phyloP scores from a whole-genome alignment of 2,888 invertebrate genomes.

The Dynastes hyllus region DNA sequence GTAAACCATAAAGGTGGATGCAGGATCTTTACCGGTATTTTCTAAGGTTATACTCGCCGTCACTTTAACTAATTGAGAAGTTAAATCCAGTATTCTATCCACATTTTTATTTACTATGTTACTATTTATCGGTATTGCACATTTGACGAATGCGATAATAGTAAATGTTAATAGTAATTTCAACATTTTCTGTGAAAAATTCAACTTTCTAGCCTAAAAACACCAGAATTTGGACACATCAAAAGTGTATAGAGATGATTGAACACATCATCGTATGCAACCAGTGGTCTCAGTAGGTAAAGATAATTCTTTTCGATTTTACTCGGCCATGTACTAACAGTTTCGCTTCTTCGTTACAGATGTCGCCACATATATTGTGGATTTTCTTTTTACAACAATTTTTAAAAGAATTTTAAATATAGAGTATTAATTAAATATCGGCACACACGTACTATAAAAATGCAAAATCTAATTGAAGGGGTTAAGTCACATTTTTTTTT shows the following conservation, averaged over 20 bases:
- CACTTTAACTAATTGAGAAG: slow-evolving; percentile 92
- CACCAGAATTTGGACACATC: slow-evolving; percentile 25
- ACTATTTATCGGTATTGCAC: slow-evolving; percentile 71
- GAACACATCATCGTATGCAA: slow-evolving; percentile 23
- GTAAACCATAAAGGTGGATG: slow-evolving; percentile 81
- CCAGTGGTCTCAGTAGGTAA: background rate
- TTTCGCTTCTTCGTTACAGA: background rate
- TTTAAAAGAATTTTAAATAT: too few species aligned
- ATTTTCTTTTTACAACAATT: too few species aligned
- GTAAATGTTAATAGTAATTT: slow-evolving; percentile 40
- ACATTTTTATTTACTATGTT: slow-evolving; percentile 84
- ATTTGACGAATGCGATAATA: slow-evolving; percentile 30
- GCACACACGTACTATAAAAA: too few species aligned
- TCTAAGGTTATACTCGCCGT: slow-evolving; percentile 86
- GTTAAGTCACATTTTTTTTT: too few species aligned
- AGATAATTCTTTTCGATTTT: background rate
- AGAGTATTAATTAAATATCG: too few species aligned
- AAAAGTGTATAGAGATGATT: background rate
- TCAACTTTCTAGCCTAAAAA: background rate
- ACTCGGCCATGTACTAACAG: too few species aligned
- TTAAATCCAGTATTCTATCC: slow-evolving; percentile 89
- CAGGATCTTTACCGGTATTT: slow-evolving; percentile 84
- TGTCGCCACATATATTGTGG: background rate
- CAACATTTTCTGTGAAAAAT: slow-evolving; percentile 38
- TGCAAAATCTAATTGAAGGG: too few species aligned